Conservation (phyloP, 1,140 invertebrate species). For the Spodoptera frugiperda region DNA sequence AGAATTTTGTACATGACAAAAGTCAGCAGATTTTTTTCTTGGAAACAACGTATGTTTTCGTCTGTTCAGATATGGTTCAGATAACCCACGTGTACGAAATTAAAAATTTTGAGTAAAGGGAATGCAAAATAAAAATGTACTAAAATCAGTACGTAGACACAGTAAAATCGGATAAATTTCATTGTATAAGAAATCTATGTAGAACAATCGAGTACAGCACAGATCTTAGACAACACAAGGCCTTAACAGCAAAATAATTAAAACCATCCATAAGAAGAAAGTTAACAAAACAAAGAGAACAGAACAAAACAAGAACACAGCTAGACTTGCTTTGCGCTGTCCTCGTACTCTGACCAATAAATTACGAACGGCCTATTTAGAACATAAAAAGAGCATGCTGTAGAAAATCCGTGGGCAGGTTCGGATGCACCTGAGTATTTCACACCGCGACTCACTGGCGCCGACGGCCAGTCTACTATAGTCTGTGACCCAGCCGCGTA, state of each 20-base stretch:
- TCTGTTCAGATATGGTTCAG: too few relatives aligned
- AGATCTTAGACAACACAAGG: too few relatives aligned
- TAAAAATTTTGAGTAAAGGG: too few relatives aligned
- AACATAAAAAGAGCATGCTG: slow-evolving; percentile 59
- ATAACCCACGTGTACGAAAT: too few relatives aligned
- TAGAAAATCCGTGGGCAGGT: slow-evolving; percentile 78
- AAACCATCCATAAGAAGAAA: slow-evolving; percentile 7
- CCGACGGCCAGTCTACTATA: slow-evolving; percentile 72
- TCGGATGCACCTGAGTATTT: slow-evolving; percentile 87
- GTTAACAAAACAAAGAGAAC: background rate
- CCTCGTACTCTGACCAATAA: slow-evolving; percentile 12
- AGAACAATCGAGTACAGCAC: too few relatives aligned
- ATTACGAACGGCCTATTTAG: slow-evolving; percentile 33
- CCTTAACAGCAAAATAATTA: background rate
- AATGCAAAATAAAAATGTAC: too few relatives aligned
- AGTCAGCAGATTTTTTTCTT: too few relatives aligned
- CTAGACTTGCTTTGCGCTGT: slow-evolving; percentile 16
- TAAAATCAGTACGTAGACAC: too few relatives aligned
- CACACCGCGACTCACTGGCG: slow-evolving; percentile 83
- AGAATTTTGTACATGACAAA: too few relatives aligned
- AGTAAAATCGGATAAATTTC: too few relatives aligned
- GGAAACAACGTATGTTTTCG: too few relatives aligned
- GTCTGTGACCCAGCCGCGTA: slow-evolving; percentile 57
- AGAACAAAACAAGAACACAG: background rate
- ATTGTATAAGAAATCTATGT: too few relatives aligned